These are phyloP conservation scores for Oscheius sp. DNA, from an alignment of 2,888 invertebrate genomes.

Conservation along the genomic window DNA sequence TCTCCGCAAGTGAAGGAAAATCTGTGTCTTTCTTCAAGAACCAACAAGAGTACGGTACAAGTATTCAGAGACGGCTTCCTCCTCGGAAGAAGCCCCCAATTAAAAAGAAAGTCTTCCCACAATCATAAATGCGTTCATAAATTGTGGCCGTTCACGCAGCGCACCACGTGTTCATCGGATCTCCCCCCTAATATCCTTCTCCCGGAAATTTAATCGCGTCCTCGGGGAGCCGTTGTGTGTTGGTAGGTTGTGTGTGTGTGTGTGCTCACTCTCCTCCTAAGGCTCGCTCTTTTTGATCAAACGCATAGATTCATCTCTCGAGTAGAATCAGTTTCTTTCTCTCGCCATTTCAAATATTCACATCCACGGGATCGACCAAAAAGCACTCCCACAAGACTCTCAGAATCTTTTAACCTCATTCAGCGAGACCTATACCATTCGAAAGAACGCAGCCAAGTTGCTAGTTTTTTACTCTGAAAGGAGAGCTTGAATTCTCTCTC, in stretches of 20 bases:
- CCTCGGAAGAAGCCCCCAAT: neutral
- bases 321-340: neutral
- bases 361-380: too few species aligned
- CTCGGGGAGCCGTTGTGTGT: neutral
- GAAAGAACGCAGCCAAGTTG: too few species aligned
- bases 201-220: slow-evolving; percentile 8
- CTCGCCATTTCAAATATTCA: too few species aligned
- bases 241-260: neutral
- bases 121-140: neutral
- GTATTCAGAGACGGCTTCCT: neutral
- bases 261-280: neutral
- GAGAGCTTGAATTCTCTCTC: too few species aligned
- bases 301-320: neutral
- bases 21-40: too few species aligned
- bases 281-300: neutral
- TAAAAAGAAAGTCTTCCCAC: neutral
- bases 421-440: too few species aligned
- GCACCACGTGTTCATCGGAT: too few species aligned
- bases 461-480: too few species aligned
- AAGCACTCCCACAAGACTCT: too few species aligned
- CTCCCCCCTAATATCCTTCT: neutral
- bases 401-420: too few species aligned
- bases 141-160: too few species aligned
- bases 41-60: neutral
- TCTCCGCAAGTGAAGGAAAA: too few species aligned